phyloP scores from a whole-genome alignment of 1,140 invertebrate genomes.

The Planococcus citri region DNA sequence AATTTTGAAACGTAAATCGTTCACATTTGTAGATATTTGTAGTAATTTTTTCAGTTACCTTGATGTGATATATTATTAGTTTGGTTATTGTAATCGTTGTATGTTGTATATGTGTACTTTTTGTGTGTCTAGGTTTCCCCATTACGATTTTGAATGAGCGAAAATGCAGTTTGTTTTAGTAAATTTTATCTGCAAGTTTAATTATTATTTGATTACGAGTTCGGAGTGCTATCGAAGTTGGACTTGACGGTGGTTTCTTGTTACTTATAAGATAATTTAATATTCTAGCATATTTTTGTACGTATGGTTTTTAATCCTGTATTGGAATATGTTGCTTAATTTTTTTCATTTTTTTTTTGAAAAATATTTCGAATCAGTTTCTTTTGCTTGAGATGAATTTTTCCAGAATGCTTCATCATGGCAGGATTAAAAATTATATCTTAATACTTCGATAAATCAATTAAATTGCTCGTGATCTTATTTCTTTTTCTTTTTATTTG shows the following conservation, averaged over 20 bases:
- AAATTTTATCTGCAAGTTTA: not conserved
- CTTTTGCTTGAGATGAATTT: too few species aligned
- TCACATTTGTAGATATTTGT: too few species aligned
- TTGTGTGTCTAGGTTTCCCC: slow-evolving; percentile 11
- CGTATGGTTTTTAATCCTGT: not conserved
- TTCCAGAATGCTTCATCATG: too few species aligned
- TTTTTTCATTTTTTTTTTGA: not conserved
- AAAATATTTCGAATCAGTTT: not conserved
- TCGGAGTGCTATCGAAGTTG: slow-evolving; percentile 9
- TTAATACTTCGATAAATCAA: too few species aligned
- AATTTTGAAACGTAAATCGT: too few species aligned
- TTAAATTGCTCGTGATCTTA: too few species aligned
- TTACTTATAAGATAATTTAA: not conserved
- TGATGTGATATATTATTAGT: not conserved
- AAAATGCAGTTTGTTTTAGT: not conserved
- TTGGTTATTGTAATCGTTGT: not conserved
- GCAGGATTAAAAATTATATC: too few species aligned
- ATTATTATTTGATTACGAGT: slow-evolving; percentile 16
- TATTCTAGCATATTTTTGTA: not conserved
- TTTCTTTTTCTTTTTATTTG: too few species aligned
- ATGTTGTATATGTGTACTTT: not conserved
- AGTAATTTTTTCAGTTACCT: not conserved
- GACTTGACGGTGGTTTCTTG: slow-evolving; percentile 2
- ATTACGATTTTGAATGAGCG: slow-evolving; percentile 6
- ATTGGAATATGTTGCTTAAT: not conserved